Evolutionary conservation across 2,888 invertebrate genomes (phyloP).

Genomic region (Drosophila suboccidentalis): DNA sequence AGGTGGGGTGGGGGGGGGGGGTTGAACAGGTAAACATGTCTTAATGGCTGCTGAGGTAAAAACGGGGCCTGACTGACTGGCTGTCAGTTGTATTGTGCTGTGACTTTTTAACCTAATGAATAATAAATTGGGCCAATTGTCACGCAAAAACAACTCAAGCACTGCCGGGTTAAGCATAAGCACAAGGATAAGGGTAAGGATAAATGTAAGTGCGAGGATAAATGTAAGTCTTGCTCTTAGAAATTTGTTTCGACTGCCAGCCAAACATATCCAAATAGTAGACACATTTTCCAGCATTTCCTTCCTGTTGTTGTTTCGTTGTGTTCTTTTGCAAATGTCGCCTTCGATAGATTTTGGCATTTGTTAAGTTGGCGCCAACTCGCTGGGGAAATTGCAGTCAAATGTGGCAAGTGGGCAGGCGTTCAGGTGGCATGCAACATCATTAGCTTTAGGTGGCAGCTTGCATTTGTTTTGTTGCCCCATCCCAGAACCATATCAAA

Average conservation of each 20-base stretch:
- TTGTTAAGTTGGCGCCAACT: conserved; percentile 64
- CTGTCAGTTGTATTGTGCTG: conserved; percentile 75
- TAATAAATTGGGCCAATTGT: conserved; percentile 84
- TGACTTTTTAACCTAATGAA: conserved; percentile 84
- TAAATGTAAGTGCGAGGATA: conserved; percentile 10
- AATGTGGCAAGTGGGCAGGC: conserved; percentile 20
- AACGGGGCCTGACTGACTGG: conserved; percentile 65
- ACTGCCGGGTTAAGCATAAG: conserved; percentile 17
- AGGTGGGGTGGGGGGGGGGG: not conserved
- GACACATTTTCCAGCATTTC: conserved; percentile 66
- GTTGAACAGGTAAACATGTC: conserved; percentile 6
- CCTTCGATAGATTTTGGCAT: conserved; percentile 82
- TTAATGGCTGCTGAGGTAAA: conserved; percentile 67
- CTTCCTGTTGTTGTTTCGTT: conserved; percentile 16
- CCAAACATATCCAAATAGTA: conserved; percentile 72
- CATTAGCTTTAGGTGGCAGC: conserved; percentile 61
- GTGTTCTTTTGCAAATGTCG: conserved; percentile 72
- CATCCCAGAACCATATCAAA: conserved; percentile 19
- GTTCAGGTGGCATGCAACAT: conserved; percentile 36
- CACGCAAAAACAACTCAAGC: conserved; percentile 74
- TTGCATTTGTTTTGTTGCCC: conserved; percentile 23
- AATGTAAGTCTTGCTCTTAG: not conserved
- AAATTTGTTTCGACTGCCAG: conserved; percentile 30
- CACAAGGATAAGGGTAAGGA: conserved; percentile 40
- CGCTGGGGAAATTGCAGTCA: conserved; percentile 75